These are phyloP conservation scores for Podarcis lilfordi DNA, from an alignment of 2,797 vertebrate genomes.

Conservation along the genomic window DNA sequence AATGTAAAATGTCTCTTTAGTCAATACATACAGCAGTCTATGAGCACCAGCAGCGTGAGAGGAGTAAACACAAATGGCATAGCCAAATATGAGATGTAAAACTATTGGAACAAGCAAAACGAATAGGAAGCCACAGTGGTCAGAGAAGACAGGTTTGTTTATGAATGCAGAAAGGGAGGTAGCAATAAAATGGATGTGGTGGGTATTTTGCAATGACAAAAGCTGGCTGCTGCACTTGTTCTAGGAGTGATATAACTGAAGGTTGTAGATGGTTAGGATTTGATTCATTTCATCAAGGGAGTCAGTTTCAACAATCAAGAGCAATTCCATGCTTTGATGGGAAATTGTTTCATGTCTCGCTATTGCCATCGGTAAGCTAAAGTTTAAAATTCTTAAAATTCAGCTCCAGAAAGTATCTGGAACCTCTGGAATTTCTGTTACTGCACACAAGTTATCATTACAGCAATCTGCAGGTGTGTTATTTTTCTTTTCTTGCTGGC, in stretches of 20 bases:
- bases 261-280: background rate
- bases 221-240: background rate
- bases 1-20: background rate
- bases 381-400: conserved; percentile 2
- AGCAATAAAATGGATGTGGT: background rate
- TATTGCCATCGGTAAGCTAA: background rate
- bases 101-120: background rate
- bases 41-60: background rate
- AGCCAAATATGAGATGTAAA: background rate
- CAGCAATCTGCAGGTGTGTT: background rate
- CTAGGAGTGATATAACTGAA: conserved; percentile 2
- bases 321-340: background rate
- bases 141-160: background rate
- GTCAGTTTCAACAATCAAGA: background rate
- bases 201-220: background rate
- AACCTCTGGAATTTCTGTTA: background rate
- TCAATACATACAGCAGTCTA: background rate
- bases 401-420: background rate
- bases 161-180: background rate
- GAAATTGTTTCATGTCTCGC: background rate
- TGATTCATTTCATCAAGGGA: background rate
- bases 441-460: background rate
- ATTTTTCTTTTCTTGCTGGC: background rate
- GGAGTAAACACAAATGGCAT: background rate
- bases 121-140: background rate